Percentiles rank a stretch among this genome's conserved stretches.
Conservation (phyloP, 2,797 vertebrate genomes). For the Neoniphon sammara region DNA sequence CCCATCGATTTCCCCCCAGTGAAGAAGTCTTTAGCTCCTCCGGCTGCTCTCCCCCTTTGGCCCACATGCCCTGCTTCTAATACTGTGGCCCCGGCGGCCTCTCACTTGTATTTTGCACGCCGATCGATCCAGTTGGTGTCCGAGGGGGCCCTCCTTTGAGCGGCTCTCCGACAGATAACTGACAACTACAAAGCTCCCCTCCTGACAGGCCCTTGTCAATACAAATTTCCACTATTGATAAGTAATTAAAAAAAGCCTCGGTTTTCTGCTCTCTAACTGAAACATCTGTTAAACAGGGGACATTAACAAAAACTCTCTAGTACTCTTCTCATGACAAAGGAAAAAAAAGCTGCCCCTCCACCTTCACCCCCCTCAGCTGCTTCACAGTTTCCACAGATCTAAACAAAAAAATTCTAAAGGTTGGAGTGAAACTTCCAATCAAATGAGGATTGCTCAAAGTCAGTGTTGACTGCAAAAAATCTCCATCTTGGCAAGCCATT, state of each 20-base stretch:
- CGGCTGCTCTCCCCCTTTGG: conserved; percentile 48
- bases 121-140: conserved; percentile 81
- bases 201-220: conserved; percentile 86
- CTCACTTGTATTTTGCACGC: conserved; percentile 72
- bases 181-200: conserved; percentile 85
- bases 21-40: conserved; percentile 78
- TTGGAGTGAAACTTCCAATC: not conserved
- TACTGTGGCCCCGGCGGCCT: conserved; percentile 64
- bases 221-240: conserved; percentile 88
- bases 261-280: conserved; percentile 61
- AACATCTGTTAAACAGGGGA: conserved; percentile 86
- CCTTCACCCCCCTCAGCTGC: conserved; percentile 33
- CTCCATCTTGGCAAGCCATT: no score
- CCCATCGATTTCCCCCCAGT: conserved; percentile 77
- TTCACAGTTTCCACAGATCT: conserved; percentile 48
- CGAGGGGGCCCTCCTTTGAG: conserved; percentile 71
- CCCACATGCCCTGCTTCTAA: conserved; percentile 71
- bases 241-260: conserved; percentile 80
- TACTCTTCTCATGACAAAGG: conserved; percentile 61
- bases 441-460: not conserved
- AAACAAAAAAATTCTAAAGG: conserved; percentile 28
- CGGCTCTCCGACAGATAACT: conserved; percentile 78
- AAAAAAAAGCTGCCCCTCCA: conserved; percentile 26
- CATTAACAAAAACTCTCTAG: conserved; percentile 72
- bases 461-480: not conserved